Evolutionary conservation across 2,113 vertebrate genomes (phyloP), one percentile per base, ranked within the genome.

Genomic region (Petaurus breviceps): DNA sequence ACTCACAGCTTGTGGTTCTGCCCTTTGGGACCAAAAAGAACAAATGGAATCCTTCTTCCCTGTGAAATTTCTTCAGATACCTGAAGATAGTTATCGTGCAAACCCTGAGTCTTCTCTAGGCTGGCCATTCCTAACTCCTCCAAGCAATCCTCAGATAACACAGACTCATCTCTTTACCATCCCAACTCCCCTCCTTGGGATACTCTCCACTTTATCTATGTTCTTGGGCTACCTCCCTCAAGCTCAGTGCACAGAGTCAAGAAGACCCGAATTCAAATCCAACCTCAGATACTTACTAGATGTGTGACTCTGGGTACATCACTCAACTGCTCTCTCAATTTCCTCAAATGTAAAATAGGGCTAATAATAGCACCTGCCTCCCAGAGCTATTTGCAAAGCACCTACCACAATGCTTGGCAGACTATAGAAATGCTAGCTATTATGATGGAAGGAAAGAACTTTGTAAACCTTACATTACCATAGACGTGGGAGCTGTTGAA

Each of bases 231-330:
- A 53, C 46, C 19, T 46, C 28, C 37, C 16, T 77, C 51, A 50
- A 92, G 47, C 37, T 93, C 28, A 68, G 31, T 26, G 28, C 37
- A 51, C 53, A 31, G 61, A 46, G 22, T 50, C 51, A 23, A 53
- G 61, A 94, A 93, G 55, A 37, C 37, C 19, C 47, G n/a, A 51
- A 43, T 89, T 3, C 90, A 89, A 94, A 90, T 92, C n/a, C 91
- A 91, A 26, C 0, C 52, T 93, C 51, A 93, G 92, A 89, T 19
- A 25, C 89, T 55, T 46, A 77, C 26, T 12, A 51, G 52, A 0
- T 4, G 1, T 25, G 22, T 93, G 93, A 89, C 49, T 54, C 84
- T 47, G n/a, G 52, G 91, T 57, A 90, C 90, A 28, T 54, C 51
- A 52, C 25, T 49, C 3, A 46, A 89, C n/a, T 49, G 95, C 51